Evolutionary conservation across 1,140 invertebrate genomes (phyloP).

Genomic region (Acarapis woodi): DNA sequence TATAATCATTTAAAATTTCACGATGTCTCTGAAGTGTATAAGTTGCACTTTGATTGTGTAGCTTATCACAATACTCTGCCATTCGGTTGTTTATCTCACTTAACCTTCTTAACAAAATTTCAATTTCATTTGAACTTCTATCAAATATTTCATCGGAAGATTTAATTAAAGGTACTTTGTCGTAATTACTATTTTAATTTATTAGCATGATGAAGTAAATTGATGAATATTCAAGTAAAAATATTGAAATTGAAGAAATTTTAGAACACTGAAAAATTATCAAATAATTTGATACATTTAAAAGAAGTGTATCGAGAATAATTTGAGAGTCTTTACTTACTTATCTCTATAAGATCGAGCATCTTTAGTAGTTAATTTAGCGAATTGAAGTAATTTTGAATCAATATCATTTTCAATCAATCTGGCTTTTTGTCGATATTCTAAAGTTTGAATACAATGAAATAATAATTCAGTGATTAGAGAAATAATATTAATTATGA

Average conservation of each 20-base stretch:
- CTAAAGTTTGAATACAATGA: slow-evolving; percentile 23
- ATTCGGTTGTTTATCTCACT: slow-evolving; percentile 58
- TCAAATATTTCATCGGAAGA: slow-evolving; percentile 48
- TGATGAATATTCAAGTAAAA: too few species aligned
- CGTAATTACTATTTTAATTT: slow-evolving; percentile 16
- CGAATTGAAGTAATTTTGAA: slow-evolving; percentile 72
- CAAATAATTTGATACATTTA: not conserved
- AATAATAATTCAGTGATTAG: slow-evolving; percentile 3
- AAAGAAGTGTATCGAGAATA: not conserved
- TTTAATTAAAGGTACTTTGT: slow-evolving; percentile 45
- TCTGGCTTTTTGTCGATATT: slow-evolving; percentile 66
- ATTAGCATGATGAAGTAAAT: slow-evolving; percentile 6
- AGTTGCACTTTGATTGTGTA: slow-evolving; percentile 27
- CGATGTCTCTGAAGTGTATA: slow-evolving; percentile 78
- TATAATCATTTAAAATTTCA: slow-evolving; percentile 77
- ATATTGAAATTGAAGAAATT: too few species aligned
- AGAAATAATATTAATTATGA: not conserved
- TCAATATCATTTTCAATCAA: slow-evolving; percentile 89
- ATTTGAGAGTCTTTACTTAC: slow-evolving; percentile 7
- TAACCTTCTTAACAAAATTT: slow-evolving; percentile 56
- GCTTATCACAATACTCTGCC: slow-evolving; percentile 30
- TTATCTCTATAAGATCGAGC: slow-evolving; percentile 8
- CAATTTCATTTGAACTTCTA: slow-evolving; percentile 64
- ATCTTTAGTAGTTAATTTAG: slow-evolving; percentile 49
- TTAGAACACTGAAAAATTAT: too few species aligned